Evolutionary conservation across 92 coral and sea anemone genomes (phyloP), one percentile per base, ranked within the genome.

Genomic region (Actinostola sp.): DNA sequence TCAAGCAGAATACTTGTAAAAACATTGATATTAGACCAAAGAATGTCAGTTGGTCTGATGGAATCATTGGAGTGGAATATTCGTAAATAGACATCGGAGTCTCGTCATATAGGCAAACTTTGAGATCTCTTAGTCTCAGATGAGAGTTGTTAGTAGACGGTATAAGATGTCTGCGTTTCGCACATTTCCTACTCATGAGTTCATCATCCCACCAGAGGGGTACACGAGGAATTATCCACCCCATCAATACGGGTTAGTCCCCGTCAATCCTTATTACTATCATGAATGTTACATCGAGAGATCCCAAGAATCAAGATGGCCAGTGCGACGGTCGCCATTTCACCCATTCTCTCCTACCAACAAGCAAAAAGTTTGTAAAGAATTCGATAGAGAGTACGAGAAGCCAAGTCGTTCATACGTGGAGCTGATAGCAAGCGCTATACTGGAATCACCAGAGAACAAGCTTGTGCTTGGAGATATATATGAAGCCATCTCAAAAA

Each of bases 361-460:
- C 7, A 45, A 39, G 60, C 2, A 15, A 14, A 28, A 24, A 32
- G 61, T 3, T 21, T 39, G 24, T 0, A 67, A 67, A 29, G 38
- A 58, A 30, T 16, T 23, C 33, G 15, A 27, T 11, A 34, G 20
- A 31, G 74, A 55, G 60, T 36, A 71, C 29, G 76, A 75, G 15
- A 82, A 82, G 35, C 82, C 82, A 13, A 74, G 52, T 36, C 72
- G 67, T 16, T 82, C 88, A 24, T 82, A 82, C 49, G 88, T 82
- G 0, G 82, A 78, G 27, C 50, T 82, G 14, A 82, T 82, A 30
- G 88, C 77, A 0, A 81, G 45, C 25, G 88, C 78, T 26, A 82
- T 82, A 7, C 73, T 82, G 38, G 69, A 71, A 38, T 82, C 88
- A 0, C 78, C 82, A 1, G 78, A 75, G 21, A 75, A 82, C 48